Conservation (phyloP, 2,797 vertebrate genomes). For the Eremophila alpestris region DNA sequence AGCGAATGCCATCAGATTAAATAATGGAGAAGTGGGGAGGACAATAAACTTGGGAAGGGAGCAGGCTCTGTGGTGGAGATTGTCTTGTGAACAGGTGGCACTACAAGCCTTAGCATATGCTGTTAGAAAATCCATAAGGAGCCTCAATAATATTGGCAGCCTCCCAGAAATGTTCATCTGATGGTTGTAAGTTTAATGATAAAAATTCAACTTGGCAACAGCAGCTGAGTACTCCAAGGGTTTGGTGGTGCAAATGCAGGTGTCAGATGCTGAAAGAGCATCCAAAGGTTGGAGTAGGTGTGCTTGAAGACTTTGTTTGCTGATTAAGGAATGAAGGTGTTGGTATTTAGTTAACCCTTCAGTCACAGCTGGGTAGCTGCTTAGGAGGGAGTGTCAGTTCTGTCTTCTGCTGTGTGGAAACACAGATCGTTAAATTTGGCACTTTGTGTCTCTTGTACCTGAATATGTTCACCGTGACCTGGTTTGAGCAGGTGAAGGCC, state of each 20-base stretch:
- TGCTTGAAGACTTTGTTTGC: background rate
- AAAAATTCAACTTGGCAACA: background rate
- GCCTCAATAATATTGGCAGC: background rate
- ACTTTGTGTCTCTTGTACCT: background rate
- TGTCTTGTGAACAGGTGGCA: background rate
- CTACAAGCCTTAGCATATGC: background rate
- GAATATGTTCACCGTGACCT: background rate
- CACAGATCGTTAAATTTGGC: background rate
- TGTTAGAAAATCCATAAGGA: background rate
- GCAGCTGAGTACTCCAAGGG: background rate
- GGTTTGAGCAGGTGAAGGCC: background rate
- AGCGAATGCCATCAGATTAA: background rate
- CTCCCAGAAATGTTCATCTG: background rate
- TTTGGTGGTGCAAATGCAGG: background rate
- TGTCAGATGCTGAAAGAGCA: background rate
- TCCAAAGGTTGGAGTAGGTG: background rate
- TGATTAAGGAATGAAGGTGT: background rate
- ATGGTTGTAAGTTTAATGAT: background rate
- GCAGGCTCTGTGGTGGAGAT: background rate
- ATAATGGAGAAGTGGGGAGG: background rate
- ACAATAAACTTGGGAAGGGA: background rate
- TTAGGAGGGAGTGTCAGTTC: background rate
- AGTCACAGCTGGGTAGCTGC: background rate
- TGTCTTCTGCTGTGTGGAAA: background rate
- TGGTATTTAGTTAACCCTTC: background rate